Conservation (phyloP, 2,797 vertebrate genomes). For the Aldrovandia affinis region DNA sequence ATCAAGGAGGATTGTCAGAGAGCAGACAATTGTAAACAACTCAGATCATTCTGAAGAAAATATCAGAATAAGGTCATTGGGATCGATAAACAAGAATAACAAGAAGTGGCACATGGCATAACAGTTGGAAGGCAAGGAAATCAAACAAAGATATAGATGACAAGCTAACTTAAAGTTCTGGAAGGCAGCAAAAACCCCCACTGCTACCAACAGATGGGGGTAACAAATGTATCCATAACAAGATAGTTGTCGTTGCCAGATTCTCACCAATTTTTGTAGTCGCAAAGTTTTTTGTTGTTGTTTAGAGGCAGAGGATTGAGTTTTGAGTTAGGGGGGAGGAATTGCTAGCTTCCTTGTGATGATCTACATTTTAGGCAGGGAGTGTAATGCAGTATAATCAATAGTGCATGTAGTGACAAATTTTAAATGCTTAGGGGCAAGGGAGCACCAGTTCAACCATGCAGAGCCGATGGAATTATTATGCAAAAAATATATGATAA, state of each 20-base stretch:
- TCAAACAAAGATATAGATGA: background rate
- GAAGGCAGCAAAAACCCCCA: background rate
- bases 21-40: background rate
- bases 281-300: background rate
- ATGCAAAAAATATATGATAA: slow-evolving; percentile 13
- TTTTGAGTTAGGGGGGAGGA: too few species aligned
- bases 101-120: background rate
- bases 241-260: background rate
- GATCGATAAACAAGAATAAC: background rate
- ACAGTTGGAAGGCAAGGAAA: background rate
- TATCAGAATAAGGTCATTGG: background rate
- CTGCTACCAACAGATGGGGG: background rate
- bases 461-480: slow-evolving; percentile 14
- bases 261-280: background rate
- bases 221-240: background rate
- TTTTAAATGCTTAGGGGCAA: slow-evolving; percentile 5
- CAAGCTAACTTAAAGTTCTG: background rate
- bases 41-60: background rate
- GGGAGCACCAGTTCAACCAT: background rate
- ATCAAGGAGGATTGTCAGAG: too few species aligned
- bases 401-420: background rate
- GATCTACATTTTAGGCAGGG: slow-evolving; percentile 9
- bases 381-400: background rate
- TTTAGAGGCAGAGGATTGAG: background rate
- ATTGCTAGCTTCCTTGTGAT: background rate